phyloP scores from a whole-genome alignment of 2,888 invertebrate species.

The Drosophila ochracea region DNA sequence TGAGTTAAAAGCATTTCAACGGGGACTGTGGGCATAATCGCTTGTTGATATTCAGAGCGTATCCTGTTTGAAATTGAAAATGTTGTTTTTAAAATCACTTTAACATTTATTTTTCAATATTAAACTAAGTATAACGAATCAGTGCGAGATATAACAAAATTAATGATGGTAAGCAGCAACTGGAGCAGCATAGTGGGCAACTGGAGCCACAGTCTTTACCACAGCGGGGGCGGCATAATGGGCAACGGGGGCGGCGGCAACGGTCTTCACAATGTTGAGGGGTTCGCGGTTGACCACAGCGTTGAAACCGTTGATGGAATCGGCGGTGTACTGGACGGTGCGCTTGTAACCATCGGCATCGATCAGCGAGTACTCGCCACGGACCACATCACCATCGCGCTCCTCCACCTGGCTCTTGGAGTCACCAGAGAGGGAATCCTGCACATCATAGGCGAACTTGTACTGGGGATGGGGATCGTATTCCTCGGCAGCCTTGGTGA shows the following conservation, averaged over 20 bases:
- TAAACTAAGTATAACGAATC: conserved; percentile 40
- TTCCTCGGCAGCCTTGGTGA: conserved; percentile 74
- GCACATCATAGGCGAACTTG: conserved; percentile 83
- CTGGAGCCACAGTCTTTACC: conserved; percentile 38
- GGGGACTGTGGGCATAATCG: conserved; percentile 51
- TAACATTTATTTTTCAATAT: conserved; percentile 43
- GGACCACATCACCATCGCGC: conserved; percentile 84
- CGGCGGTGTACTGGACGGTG: conserved; percentile 83
- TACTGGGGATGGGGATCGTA: conserved; percentile 83
- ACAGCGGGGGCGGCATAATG: conserved; percentile 46
- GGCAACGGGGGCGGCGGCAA: conserved; percentile 48
- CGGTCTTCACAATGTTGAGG: conserved; percentile 46
- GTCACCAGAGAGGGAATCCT: conserved; percentile 83
- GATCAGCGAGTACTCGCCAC: conserved; percentile 83
- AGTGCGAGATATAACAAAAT: conserved; percentile 7
- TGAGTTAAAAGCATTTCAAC: conserved; percentile 27
- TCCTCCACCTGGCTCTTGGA: conserved; percentile 84
- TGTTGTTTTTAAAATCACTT: conserved; percentile 13
- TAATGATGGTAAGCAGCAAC: conserved; percentile 55
- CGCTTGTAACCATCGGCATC: conserved; percentile 84
- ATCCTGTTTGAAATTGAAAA: conserved; percentile 16
- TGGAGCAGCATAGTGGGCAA: conserved; percentile 43
- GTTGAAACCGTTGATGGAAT: conserved; percentile 83
- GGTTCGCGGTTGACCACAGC: conserved; percentile 82
- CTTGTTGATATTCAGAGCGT: conserved; percentile 37